Evolutionary conservation across 2,797 vertebrate genomes (phyloP).

Genomic region (Thamnophis elegans): DNA sequence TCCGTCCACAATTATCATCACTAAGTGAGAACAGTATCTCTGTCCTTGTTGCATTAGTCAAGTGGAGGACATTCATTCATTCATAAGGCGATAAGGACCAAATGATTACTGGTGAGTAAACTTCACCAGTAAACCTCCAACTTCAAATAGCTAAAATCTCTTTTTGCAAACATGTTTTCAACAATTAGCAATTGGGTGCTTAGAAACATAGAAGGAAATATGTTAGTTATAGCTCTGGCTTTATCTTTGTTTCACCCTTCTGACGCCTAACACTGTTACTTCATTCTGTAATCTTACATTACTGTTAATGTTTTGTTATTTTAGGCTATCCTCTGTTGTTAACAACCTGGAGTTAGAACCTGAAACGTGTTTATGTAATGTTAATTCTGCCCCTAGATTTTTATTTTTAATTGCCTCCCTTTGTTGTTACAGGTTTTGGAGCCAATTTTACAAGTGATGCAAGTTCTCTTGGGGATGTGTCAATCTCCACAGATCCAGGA

Average conservation of each 20-base stretch:
- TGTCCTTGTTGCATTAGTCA: background rate
- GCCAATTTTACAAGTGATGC: slow-evolving; percentile 86
- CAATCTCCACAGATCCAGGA: slow-evolving; percentile 85
- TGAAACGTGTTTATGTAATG: background rate
- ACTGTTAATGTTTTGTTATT: background rate
- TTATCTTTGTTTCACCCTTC: background rate
- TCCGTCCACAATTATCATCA: background rate
- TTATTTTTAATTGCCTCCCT: slow-evolving; percentile 15
- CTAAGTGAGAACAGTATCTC: background rate
- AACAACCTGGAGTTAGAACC: background rate
- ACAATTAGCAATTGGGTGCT: background rate
- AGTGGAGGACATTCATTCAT: background rate
- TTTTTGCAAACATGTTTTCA: background rate
- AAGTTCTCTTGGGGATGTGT: slow-evolving; percentile 86
- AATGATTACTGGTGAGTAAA: background rate
- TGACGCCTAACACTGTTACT: background rate
- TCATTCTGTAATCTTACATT: background rate
- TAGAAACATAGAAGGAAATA: background rate
- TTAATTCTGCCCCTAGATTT: background rate
- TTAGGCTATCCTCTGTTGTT: background rate
- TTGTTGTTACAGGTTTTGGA: slow-evolving; percentile 84
- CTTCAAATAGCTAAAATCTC: background rate
- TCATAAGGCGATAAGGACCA: background rate
- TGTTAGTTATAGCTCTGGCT: background rate
- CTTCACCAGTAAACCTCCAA: background rate